These are phyloP conservation scores for Fissipunctia ypsillon DNA, from an alignment of 2,888 invertebrate species.

Conservation along the genomic window DNA sequence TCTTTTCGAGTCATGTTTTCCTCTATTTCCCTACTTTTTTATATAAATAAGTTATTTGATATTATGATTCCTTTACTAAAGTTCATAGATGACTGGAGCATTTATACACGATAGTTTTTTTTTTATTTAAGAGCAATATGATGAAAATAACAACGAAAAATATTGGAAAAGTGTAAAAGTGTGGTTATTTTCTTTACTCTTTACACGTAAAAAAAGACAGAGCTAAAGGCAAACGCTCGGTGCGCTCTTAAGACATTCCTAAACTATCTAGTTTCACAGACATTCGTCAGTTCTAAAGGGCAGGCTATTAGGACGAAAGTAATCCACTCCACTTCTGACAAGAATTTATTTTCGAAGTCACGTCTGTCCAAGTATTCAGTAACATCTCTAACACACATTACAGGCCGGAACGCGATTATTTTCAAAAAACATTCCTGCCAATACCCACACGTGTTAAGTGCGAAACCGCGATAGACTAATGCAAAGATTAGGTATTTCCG, in stretches of 20 bases:
- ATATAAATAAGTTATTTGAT: too few species aligned
- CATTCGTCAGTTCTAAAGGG: background rate
- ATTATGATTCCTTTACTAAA: too few species aligned
- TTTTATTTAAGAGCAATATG: too few species aligned
- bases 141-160: too few species aligned
- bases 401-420: constrained; percentile 76
- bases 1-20: too few species aligned
- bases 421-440: constrained; percentile 74
- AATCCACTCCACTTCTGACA: constrained; percentile 2
- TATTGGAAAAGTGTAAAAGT: too few species aligned
- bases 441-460: constrained; percentile 80
- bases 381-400: constrained; percentile 50
- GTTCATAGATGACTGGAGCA: too few species aligned
- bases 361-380: background rate
- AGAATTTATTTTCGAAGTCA: constrained; percentile 15
- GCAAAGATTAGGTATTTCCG: constrained; percentile 90
- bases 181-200: too few species aligned
- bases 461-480: constrained; percentile 83
- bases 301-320: background rate
- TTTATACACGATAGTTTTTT: too few species aligned
- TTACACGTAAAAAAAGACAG: too few species aligned
- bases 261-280: background rate
- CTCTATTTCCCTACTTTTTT: too few species aligned
- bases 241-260: background rate
- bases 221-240: too few species aligned